Base-by-base conservation (phyloP, 2,888 invertebrate genomes). In the Spialia ferax region DNA sequence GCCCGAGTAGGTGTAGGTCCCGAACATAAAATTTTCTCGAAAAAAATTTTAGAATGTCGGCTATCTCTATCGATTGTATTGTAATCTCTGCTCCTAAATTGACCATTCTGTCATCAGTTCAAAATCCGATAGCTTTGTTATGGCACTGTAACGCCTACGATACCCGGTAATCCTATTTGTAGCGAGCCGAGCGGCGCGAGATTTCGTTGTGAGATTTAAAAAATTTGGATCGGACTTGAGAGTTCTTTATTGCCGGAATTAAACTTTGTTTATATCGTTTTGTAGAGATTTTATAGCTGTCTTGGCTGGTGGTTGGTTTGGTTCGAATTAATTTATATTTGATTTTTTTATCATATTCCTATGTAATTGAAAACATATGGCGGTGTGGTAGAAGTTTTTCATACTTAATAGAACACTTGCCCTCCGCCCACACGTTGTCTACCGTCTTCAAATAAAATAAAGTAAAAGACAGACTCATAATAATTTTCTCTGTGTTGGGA, bases 401-500 rank as follows among this genome's bases (percentile, higher is more conserved):
- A 15, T 48, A 78, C 76, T 75, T 76, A 78, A 71, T 72, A 70
- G 64, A 68, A 70, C 69, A 56, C 54, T 64, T 71, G 77, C 56
- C 72, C 71, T 54, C 68, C 76, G 73, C 75, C 75, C 72, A 75
- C 73, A 71, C 71, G 22, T 66, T 70, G 29, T 23, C 15, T 50
- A 38, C 18, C 48, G 32, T 59, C 63, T 66, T n/a, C n/a, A n/a
- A n/a, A n/a, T n/a, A n/a, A n/a, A 1, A 29, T 29, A 29, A 29
- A 29, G 29, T 29, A 29, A 29, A 29, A 29, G n/a, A n/a, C n/a
- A n/a, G n/a, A n/a, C n/a, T n/a, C n/a, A n/a, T n/a, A n/a, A n/a
- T n/a, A n/a, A n/a, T n/a, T n/a, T n/a, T n/a, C n/a, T n/a, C n/a
- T n/a, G n/a, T n/a, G n/a, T n/a, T n/a, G n/a, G n/a, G n/a, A n/a